Evolutionary conservation across 2,113 vertebrate species (phyloP).

Genomic region (Lethenteron camtschaticum): DNA sequence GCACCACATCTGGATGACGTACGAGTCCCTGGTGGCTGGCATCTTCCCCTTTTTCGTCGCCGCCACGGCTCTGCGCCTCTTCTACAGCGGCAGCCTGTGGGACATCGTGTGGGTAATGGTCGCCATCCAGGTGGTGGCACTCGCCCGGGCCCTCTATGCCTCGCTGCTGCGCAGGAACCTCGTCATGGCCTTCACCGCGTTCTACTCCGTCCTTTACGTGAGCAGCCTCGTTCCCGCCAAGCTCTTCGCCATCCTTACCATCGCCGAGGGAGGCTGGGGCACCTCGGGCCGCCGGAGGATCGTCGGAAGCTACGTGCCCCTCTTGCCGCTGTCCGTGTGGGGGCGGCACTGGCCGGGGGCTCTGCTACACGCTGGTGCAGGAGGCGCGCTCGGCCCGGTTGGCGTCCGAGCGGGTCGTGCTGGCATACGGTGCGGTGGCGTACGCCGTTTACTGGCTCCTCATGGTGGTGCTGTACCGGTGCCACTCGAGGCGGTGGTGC

Average conservation of each 20-base stretch:
- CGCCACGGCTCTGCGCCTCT: conserved; percentile 47
- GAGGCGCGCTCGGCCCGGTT: neutral
- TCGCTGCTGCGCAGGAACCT: conserved; percentile 30
- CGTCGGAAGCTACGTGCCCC: conserved; percentile 53
- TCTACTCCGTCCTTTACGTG: conserved; percentile 63
- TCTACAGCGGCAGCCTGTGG: conserved; percentile 50
- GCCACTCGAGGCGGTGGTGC: neutral
- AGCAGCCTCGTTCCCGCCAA: conserved; percentile 55
- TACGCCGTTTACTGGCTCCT: neutral
- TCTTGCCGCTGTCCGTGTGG: no score
- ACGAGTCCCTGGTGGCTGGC: conserved; percentile 55
- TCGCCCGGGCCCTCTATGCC: conserved; percentile 45
- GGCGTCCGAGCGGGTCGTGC: neutral
- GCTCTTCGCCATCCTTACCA: conserved; percentile 57
- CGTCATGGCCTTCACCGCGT: conserved; percentile 55
- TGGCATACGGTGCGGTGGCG: neutral
- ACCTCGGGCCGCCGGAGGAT: conserved; percentile 50
- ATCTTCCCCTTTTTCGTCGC: conserved; percentile 70
- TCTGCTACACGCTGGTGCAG: neutral
- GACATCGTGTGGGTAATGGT: conserved; percentile 60
- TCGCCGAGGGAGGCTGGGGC: conserved; percentile 67
- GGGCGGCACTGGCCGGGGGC: no score
- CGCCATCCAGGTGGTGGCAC: conserved; percentile 53
- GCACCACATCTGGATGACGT: conserved; percentile 72
- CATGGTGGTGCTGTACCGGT: neutral